Evolutionary conservation across 2,888 invertebrate genomes (phyloP).

Genomic region (Trichogramma evanescens): DNA sequence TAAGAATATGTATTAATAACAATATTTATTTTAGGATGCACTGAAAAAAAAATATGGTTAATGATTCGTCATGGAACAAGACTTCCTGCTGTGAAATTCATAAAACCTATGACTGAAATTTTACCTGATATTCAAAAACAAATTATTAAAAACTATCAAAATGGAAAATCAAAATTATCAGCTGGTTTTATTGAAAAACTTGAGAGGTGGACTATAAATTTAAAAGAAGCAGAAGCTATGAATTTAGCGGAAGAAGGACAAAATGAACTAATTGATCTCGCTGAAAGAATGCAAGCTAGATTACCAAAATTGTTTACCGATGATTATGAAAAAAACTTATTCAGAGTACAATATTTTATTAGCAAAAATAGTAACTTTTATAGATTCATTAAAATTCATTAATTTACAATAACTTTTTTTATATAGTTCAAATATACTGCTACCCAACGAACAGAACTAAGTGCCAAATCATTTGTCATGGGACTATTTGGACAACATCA

Average conservation of each 20-base stretch:
- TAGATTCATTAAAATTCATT: slow-evolving; percentile 6
- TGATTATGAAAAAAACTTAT: slow-evolving; percentile 56
- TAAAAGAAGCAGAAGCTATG: slow-evolving; percentile 54
- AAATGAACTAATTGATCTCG: slow-evolving; percentile 66
- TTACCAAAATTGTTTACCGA: slow-evolving; percentile 61
- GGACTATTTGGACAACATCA: slow-evolving; percentile 67
- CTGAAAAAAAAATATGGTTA: slow-evolving; percentile 65
- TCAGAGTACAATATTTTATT: slow-evolving; percentile 46
- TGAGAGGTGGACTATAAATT: slow-evolving; percentile 55
- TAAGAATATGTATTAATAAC: slow-evolving; percentile 34
- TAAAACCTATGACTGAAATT: slow-evolving; percentile 50
- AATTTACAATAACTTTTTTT: slow-evolving; percentile 33
- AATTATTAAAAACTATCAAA: slow-evolving; percentile 51
- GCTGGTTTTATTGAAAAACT: slow-evolving; percentile 48
- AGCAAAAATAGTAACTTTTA: neutral
- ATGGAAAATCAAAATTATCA: slow-evolving; percentile 48
- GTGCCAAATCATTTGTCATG: slow-evolving; percentile 66
- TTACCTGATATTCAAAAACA: slow-evolving; percentile 52
- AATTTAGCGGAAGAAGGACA: slow-evolving; percentile 66
- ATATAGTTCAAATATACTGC: slow-evolving; percentile 68
- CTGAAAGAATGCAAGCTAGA: slow-evolving; percentile 65
- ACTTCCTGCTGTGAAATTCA: slow-evolving; percentile 57
- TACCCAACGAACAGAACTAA: slow-evolving; percentile 68
- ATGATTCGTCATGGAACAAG: slow-evolving; percentile 73
- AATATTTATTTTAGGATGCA: slow-evolving; percentile 53